Conservation (phyloP, 2,113 vertebrate genomes). For the Potamarius usumacintae region DNA sequence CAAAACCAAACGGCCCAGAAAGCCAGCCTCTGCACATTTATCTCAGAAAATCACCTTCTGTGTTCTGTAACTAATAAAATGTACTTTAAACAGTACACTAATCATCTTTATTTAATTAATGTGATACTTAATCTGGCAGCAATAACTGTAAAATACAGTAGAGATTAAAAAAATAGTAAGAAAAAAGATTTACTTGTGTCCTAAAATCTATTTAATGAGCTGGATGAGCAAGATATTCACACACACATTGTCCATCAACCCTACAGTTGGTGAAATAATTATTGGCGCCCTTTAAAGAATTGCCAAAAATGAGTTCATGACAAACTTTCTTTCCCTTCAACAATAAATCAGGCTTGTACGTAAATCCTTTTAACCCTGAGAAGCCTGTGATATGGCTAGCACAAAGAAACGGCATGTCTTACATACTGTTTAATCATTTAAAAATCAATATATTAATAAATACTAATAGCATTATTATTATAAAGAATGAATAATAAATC, state of each 20-base stretch:
- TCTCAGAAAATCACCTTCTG: conserved; percentile 9
- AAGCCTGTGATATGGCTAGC: background rate
- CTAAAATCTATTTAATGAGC: background rate
- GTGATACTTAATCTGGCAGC: background rate
- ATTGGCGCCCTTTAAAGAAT: background rate
- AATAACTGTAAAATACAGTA: background rate
- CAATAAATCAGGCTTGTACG: background rate
- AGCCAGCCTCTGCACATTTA: conserved; percentile 19
- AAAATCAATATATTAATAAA: background rate
- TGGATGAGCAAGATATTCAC: background rate
- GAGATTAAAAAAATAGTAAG: background rate
- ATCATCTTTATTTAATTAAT: background rate
- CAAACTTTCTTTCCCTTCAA: background rate
- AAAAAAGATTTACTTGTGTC: background rate
- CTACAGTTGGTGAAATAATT: background rate
- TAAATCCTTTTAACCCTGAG: background rate
- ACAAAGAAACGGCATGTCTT: background rate
- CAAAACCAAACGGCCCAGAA: conserved; percentile 27
- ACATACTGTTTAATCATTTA: background rate
- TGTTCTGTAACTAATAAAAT: background rate
- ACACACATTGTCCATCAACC: background rate
- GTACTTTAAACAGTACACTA: background rate
- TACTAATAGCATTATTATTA: no score
- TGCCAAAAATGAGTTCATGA: background rate
- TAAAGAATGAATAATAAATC: background rate